Percentiles rank a stretch among this genome's conserved stretches.
These are phyloP conservation scores for Parnassius smintheus DNA, from an alignment of 2,888 invertebrate genomes.

Conservation along the genomic window DNA sequence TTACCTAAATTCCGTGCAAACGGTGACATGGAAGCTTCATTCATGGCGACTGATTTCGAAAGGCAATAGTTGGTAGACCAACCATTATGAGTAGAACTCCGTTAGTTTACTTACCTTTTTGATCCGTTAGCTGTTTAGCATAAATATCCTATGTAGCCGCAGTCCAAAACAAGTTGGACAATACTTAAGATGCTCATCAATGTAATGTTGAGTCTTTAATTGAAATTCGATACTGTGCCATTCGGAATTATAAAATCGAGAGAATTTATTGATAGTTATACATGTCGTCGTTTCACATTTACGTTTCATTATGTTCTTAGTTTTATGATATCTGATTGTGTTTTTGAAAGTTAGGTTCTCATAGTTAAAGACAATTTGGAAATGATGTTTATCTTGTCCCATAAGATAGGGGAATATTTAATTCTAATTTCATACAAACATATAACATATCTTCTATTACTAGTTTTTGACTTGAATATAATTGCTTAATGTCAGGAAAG, in stretches of 20 bases:
- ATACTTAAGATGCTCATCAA: conserved; percentile 31
- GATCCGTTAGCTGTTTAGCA: conserved; percentile 12
- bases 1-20: conserved; percentile 39
- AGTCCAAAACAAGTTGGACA: conserved; percentile 8
- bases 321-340: conserved; percentile 21
- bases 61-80: conserved; percentile 41
- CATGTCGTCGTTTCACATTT: conserved; percentile 22
- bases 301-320: conserved; percentile 18
- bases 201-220: conserved; percentile 34
- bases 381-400: conserved; percentile 9
- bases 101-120: conserved; percentile 37
- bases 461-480: too few species aligned
- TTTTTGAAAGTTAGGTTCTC: conserved; percentile 13
- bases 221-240: conserved; percentile 36
- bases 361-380: conserved; percentile 13
- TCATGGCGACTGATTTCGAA: conserved; percentile 45
- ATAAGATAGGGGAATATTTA: conserved; percentile 11
- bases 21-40: conserved; percentile 42
- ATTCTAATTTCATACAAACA: conserved; percentile 2
- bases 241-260: conserved; percentile 30
- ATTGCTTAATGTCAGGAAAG: too few species aligned
- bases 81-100: conserved; percentile 41
- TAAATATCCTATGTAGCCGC: background rate
- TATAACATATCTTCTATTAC: too few species aligned
- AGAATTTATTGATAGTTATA: conserved; percentile 31